Evolutionary conservation across 2,113 vertebrate species (phyloP), one percentile per base, ranked within the genome.

Genomic region (Lanius collurio): DNA sequence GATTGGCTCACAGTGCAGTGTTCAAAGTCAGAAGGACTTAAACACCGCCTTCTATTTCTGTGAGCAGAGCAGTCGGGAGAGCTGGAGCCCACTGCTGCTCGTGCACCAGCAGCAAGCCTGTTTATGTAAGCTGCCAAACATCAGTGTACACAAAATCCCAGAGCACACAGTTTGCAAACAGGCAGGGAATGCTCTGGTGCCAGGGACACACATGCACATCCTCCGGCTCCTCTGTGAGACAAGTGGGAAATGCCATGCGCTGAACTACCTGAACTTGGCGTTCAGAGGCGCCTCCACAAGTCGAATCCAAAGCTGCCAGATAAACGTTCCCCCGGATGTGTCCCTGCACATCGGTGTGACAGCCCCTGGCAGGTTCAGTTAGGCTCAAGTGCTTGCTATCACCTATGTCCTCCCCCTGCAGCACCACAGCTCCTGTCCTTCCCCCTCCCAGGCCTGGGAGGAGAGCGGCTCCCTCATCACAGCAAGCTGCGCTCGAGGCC

Each of bases 401-500:
- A 91, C 91, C 91, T 93, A 5, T 8, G 47, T 12, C 35, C 52
- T 41, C 49, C 49, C 44, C 8, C 63, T 0, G 2, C 23, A 42
- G 20, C 17, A 8, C 24, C 55, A 33, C 53, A 26, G 18, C 39
- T 85, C 80, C 41, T 8, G 28, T 41, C 27, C 57, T 63, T 41
- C 24, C 41, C 33, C 10, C 10, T 22, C 8, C 22, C 27, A 7
- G 33, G 26, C 12, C 31, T 3, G 3, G 15, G 13, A 39, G 19
- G 23, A 30, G 0, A 10, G 67, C 0, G 0, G 71, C 42, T 46
- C 22, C 47, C 39, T 39, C 14, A 1, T 1, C 1, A 0, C 53
- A 23, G 26, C 0, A 0, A 30, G 28, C 56, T 3, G 2, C 0
- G 4, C 28, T 35, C 1, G 0, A n/a, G 52, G 52, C 24, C 46